Base-by-base conservation (phyloP, 1,140 invertebrate species). In the Brachionus manjavacas region DNA sequence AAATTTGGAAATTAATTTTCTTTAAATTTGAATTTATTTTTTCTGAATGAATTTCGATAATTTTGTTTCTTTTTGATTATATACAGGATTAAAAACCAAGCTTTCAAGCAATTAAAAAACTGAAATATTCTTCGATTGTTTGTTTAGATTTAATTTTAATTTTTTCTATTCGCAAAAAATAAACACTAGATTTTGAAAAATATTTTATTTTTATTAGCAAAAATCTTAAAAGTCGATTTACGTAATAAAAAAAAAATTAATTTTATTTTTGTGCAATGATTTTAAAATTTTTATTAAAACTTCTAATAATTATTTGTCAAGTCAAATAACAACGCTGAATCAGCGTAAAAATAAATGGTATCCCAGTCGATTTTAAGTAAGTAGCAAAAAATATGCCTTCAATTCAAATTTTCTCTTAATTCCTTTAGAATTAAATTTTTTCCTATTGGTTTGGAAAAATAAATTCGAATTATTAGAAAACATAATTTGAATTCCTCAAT, bases 91-190 rank as follows among this genome's bases (percentile, higher is more conserved):
- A 60, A 60, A 60, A 60, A 20, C 23, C 52, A 60, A 20, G 52
- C 52, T 60, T 60, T 60, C 52, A 60, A 60, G 52, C 52, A 60
- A 60, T 60, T 60, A 60, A 60, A 60, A 60, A 60, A 60, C 52
- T 60, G 52, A 60, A 60, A 60, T 60, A 60, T 60, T 60, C 52
- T 25, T 60, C 52, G 52, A 60, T 60, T 60, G 52, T 60, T 60
- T 60, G 52, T 60, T 60, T 60, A 60, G 52, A 60, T 23, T 60
- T 60, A 60, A 20, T 9, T 60, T 60, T 60, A 60, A 60, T 60
- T 60, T 60, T 60, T 60, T 60, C 23, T 60, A 8, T 20, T 20
- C 16, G 20, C n/a, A 60, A 60, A 60, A 60, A 55, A 55, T 9
- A 60, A 60, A 60, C 52, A 60, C 52, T 60, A 60, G 52, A 60